Evolutionary conservation across 1,140 invertebrate species (phyloP), one percentile per base, ranked within the genome.

Genomic region (Drosophila arizonae): DNA sequence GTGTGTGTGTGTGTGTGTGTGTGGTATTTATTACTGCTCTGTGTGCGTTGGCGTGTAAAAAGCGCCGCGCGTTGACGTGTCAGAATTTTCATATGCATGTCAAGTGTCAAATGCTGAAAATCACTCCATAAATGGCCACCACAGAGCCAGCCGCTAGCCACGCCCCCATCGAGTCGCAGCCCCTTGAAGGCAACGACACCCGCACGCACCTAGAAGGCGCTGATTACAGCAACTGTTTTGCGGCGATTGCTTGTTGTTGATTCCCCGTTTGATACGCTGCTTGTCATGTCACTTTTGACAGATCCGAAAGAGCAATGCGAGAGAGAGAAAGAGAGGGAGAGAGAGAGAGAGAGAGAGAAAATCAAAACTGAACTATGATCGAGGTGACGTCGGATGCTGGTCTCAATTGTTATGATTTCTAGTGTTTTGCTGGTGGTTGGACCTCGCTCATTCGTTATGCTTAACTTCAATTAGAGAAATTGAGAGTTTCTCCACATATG

Each of bases 61-160:
- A 81, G 68, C 76, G 48, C 71, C 58, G 68, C 50, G 81, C 89
- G 89, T 86, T 90, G 89, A 90, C 89, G 85, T 90, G 89, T 90
- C 89, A 90, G 81, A 90, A 90, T 90, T 90, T 87, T 90, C 89
- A 90, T 90, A 90, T 89, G 85, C 89, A 90, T 90, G 81, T 90
- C 79, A 90, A 87, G 81, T 90, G 86, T 89, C 81, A 88, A 89
- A 76, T 56, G 67, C 66, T 74, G 68, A 63, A 77, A 80, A 77
- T 77, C 65, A 65, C 66, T 68, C 70, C 70, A 68, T 72, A 72
- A 72, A 72, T 68, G 56, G 70, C 63, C 63, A 72, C 46, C 30
- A 39, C 46, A 33, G 26, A 10, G 6, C 30, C 15, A 8, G n/a
- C 55, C 66, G 21, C 43, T 45, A 10, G 11, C 51, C 13, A n/a